A percentile compares a stretch with the other conserved stretches of the same genome.
Evolutionary conservation across 2,888 invertebrate genomes (phyloP).

Genomic region (Aelia acuminata): DNA sequence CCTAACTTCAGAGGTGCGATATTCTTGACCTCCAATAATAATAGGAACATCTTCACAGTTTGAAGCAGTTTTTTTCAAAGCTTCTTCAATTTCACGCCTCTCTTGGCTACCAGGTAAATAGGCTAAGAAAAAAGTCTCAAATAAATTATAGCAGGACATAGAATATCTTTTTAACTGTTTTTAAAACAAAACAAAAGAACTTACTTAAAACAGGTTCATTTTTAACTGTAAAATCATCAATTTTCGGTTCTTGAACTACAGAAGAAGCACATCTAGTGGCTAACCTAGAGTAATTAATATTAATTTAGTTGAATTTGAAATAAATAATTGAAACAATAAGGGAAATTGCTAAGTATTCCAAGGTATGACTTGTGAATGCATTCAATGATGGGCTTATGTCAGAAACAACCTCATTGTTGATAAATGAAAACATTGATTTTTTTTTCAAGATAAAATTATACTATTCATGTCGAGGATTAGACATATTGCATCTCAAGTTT

Average conservation of each 20-base stretch:
- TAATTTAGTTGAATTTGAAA: background rate
- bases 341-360: background rate
- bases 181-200: background rate
- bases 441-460: background rate
- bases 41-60: slow-evolving; percentile 91
- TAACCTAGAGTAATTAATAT: slow-evolving; percentile 53
- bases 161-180: background rate
- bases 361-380: no score
- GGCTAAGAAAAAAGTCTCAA: slow-evolving; percentile 66
- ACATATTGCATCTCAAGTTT: background rate
- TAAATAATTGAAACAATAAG: background rate
- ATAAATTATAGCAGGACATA: background rate
- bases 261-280: slow-evolving; percentile 65
- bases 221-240: slow-evolving; percentile 78
- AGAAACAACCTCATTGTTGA: background rate
- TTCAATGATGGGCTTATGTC: background rate
- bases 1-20: slow-evolving; percentile 80
- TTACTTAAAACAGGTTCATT: slow-evolving; percentile 84
- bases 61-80: slow-evolving; percentile 77
- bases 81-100: slow-evolving; percentile 79
- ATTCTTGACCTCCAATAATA: slow-evolving; percentile 93
- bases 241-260: slow-evolving; percentile 76
- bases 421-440: slow-evolving; percentile 34
- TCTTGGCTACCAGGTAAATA: slow-evolving; percentile 89
- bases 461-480: background rate